Evolutionary conservation across 1,140 invertebrate species (phyloP).

Genomic region (Panagrolaimus sp.): DNA sequence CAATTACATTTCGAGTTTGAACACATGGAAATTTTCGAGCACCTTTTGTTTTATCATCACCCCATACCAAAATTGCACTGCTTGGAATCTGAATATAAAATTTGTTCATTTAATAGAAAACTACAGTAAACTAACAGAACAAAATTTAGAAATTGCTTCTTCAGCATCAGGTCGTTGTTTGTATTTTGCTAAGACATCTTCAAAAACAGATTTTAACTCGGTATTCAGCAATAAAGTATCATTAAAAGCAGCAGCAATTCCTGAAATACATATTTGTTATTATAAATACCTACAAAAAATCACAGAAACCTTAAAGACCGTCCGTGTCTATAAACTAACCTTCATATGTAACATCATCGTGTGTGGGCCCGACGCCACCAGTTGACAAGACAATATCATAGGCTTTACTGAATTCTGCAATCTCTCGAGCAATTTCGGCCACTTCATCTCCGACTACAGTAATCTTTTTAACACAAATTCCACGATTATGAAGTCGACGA

Average conservation of each 20-base stretch:
- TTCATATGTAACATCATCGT: constrained; percentile 78
- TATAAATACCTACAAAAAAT: too few relatives aligned
- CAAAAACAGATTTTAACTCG: constrained; percentile 66
- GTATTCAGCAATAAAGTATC: constrained; percentile 66
- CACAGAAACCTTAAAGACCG: too few relatives aligned
- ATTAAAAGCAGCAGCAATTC: constrained; percentile 70
- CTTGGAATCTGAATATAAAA: constrained; percentile 59
- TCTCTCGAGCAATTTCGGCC: constrained; percentile 69
- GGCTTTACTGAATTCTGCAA: constrained; percentile 66
- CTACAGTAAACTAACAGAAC: constrained; percentile 32
- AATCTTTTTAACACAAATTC: constrained; percentile 67
- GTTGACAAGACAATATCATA: constrained; percentile 71
- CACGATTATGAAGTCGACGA: constrained; percentile 67
- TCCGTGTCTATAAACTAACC: constrained; percentile 61
- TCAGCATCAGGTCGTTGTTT: constrained; percentile 60
- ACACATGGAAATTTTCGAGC: constrained; percentile 67
- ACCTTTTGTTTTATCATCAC: constrained; percentile 30
- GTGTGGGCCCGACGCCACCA: constrained; percentile 77
- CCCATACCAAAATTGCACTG: constrained; percentile 60
- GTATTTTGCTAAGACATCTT: constrained; percentile 51
- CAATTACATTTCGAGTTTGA: constrained; percentile 69
- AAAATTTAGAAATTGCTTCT: constrained; percentile 58
- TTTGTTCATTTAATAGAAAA: neutral
- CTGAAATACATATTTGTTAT: constrained; percentile 37
- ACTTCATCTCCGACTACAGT: constrained; percentile 70